Conservation (phyloP, 2,888 invertebrate genomes). For the Brachyptera putata region DNA sequence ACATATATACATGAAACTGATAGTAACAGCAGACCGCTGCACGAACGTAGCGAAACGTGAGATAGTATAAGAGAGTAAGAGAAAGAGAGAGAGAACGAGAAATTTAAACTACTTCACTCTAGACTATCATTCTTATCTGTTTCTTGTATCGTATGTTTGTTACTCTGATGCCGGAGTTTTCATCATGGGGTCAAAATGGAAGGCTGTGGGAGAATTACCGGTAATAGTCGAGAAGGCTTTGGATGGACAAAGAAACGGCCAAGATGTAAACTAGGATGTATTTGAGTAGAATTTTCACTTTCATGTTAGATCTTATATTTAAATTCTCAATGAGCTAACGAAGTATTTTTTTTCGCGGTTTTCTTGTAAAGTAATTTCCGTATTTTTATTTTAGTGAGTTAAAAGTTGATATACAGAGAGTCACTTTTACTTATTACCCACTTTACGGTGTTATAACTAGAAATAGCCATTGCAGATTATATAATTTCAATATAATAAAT, state of each 20-base stretch:
- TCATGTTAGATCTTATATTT: neutral
- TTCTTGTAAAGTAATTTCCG: neutral
- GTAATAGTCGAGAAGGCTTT: too few relatives aligned
- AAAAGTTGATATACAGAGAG: too few relatives aligned
- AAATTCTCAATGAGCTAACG: too few relatives aligned
- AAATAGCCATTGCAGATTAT: too few relatives aligned
- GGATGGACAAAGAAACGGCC: neutral
- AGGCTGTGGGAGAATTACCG: neutral
- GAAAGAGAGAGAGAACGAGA: too few relatives aligned
- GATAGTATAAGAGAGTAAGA: too few relatives aligned
- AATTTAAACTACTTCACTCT: too few relatives aligned
- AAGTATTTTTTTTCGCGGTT: neutral
- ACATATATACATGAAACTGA: too few relatives aligned
- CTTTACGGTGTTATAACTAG: too few relatives aligned
- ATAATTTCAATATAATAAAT: too few relatives aligned
- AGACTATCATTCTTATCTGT: neutral
- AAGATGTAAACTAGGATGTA: neutral
- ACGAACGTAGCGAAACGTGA: neutral
- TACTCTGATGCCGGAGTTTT: neutral
- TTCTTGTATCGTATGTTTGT: constrained; percentile 4
- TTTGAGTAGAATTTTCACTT: neutral
- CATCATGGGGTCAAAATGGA: neutral
- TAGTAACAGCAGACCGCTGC: neutral
- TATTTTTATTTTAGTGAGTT: neutral
- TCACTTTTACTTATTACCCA: too few relatives aligned